A percentile compares a stretch with the other conserved stretches of the same genome.
phyloP scores from a whole-genome alignment of 2,113 vertebrate genomes.

The Ctenomys sociabilis region DNA sequence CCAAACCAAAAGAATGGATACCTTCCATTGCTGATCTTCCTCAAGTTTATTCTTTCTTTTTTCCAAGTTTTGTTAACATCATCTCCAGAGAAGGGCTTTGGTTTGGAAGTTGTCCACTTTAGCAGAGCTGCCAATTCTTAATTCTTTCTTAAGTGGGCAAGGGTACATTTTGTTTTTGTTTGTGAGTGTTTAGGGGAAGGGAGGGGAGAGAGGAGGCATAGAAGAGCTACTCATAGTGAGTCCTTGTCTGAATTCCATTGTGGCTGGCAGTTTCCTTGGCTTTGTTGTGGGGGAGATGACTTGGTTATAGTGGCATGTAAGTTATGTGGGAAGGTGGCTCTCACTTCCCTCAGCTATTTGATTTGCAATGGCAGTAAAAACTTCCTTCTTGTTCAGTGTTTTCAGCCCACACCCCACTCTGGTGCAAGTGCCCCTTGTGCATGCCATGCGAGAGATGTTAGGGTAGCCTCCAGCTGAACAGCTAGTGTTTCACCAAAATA shows the following conservation, averaged over 20 bases:
- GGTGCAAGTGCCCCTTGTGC: background rate
- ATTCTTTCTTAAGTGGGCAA: conserved; percentile 83
- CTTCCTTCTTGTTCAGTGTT: conserved; percentile 11
- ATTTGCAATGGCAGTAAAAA: conserved; percentile 47
- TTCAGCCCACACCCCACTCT: background rate
- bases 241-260: conserved; percentile 69
- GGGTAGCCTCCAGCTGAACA: background rate
- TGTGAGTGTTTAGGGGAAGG: conserved; percentile 60
- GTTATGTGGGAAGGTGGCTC: conserved; percentile 65
- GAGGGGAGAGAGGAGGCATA: conserved; percentile 32
- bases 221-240: conserved; percentile 65
- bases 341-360: conserved; percentile 46
- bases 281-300: conserved; percentile 65
- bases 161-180: conserved; percentile 83
- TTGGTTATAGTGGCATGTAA: conserved; percentile 62
- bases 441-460: background rate
- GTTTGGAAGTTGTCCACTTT: conserved; percentile 75
- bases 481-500: background rate
- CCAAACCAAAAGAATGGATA: background rate
- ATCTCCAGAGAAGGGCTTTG: conserved; percentile 65
- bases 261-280: conserved; percentile 68
- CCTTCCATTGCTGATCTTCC: conserved; percentile 2
- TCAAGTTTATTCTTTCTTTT: conserved; percentile 46
- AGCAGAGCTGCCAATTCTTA: conserved; percentile 78
- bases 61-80: conserved; percentile 55